Conservation (phyloP, 2,797 vertebrate genomes). For the Danionella dracula region DNA sequence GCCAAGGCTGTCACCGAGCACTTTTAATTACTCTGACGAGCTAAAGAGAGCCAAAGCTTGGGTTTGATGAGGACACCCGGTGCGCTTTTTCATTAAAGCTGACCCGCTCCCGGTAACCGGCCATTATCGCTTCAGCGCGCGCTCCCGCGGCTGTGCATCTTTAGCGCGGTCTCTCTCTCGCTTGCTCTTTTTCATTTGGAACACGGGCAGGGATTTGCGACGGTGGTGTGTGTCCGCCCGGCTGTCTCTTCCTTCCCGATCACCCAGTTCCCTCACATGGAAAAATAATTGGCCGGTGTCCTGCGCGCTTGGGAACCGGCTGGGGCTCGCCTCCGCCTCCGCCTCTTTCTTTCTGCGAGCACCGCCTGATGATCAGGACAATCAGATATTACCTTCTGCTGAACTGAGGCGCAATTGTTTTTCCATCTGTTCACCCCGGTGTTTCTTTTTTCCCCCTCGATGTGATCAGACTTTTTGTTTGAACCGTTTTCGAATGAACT, state of each 20-base stretch:
- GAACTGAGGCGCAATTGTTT: slow-evolving; percentile 36
- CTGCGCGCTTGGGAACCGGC: slow-evolving; percentile 26
- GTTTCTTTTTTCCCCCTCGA: background rate
- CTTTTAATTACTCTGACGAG: slow-evolving; percentile 20
- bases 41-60: slow-evolving; percentile 9
- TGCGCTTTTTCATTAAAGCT: slow-evolving; percentile 24
- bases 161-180: background rate
- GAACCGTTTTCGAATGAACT: too few relatives aligned
- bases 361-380: slow-evolving; percentile 41
- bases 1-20: slow-evolving; percentile 4
- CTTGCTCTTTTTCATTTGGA: background rate
- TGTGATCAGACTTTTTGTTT: too few relatives aligned
- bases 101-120: slow-evolving; percentile 25
- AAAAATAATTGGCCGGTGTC: slow-evolving; percentile 71
- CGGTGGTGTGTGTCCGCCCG: slow-evolving; percentile 59
- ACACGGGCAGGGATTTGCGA: slow-evolving; percentile 61
- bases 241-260: slow-evolving; percentile 68
- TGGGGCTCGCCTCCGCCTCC: background rate
- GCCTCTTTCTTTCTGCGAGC: slow-evolving; percentile 35
- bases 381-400: slow-evolving; percentile 41
- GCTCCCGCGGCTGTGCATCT: background rate
- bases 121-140: slow-evolving; percentile 4
- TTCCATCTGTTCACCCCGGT: slow-evolving; percentile 34
- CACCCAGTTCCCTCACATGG: slow-evolving; percentile 64
- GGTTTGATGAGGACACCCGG: slow-evolving; percentile 27